A percentile compares a stretch with the other conserved stretches of the same genome.
Conservation (phyloP, 2,888 invertebrate genomes). For the Thera obeliscata region DNA sequence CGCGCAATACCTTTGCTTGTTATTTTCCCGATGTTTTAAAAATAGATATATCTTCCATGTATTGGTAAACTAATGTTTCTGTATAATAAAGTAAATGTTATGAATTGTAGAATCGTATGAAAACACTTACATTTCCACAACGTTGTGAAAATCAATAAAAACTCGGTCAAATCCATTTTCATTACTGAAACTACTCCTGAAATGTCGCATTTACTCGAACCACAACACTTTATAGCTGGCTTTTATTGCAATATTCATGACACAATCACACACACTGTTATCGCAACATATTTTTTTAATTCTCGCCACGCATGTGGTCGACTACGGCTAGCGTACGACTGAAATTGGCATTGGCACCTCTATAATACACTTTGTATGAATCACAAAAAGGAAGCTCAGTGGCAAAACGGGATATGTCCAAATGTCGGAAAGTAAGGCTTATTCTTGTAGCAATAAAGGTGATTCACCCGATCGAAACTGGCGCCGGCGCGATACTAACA, state of each 20-base stretch:
- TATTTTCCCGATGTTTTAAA: background rate
- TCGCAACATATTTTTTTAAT: conserved; percentile 46
- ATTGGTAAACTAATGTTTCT: background rate
- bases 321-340: conserved; percentile 59
- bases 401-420: conserved; percentile 75
- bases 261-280: conserved; percentile 39
- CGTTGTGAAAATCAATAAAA: conserved; percentile 64
- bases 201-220: conserved; percentile 24
- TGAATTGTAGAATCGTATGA: background rate
- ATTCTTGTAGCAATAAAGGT: conserved; percentile 53
- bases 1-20: background rate
- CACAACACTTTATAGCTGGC: conserved; percentile 29
- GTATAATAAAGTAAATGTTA: conserved; percentile 9
- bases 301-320: conserved; percentile 57
- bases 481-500: conserved; percentile 73
- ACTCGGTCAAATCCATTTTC: conserved; percentile 67
- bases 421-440: conserved; percentile 62
- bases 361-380: conserved; percentile 65
- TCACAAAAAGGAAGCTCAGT: conserved; percentile 76
- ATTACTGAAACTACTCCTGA: conserved; percentile 40
- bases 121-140: conserved; percentile 70
- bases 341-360: conserved; percentile 65
- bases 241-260: conserved; percentile 37
- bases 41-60: background rate
- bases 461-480: conserved; percentile 73